These are phyloP conservation scores for Allolobophora icterica DNA, from an alignment of 2,888 invertebrate species.

Conservation along the genomic window DNA sequence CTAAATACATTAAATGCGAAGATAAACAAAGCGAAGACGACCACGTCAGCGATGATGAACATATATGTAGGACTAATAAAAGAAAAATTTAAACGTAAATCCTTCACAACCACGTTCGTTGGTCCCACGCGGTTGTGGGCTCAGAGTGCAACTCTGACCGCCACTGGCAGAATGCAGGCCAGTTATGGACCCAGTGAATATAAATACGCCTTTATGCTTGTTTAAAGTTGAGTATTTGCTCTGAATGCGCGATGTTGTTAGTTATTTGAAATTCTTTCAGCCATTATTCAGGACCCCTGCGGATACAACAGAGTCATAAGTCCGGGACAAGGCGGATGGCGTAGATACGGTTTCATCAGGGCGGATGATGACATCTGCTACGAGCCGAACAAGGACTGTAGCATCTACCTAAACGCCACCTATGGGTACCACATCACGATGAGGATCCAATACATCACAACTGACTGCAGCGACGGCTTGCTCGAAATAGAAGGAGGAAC, in stretches of 20 bases:
- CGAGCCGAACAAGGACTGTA: not conserved
- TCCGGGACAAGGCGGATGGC: not conserved
- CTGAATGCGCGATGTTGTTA: too few relatives aligned
- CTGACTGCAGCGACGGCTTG: not conserved
- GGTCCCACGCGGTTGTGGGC: too few relatives aligned
- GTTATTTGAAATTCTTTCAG: not conserved
- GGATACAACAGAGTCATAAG: not conserved
- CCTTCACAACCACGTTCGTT: too few relatives aligned
- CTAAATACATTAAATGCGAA: too few relatives aligned
- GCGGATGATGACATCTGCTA: not conserved
- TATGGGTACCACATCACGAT: not conserved
- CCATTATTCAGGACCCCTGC: not conserved
- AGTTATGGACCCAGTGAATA: too few relatives aligned
- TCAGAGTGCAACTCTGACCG: too few relatives aligned
- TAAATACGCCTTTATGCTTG: not conserved
- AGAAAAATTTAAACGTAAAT: too few relatives aligned
- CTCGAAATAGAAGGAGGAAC: not conserved
- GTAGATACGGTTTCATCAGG: conserved; percentile 3
- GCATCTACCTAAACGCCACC: not conserved
- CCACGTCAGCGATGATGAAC: not conserved
- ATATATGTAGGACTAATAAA: not conserved
- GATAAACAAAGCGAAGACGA: too few relatives aligned
- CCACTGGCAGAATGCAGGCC: too few relatives aligned
- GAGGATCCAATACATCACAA: not conserved
- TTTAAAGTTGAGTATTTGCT: not conserved